Evolutionary conservation across 2,113 vertebrate genomes (phyloP), one percentile per base, ranked within the genome.

Genomic region (Mungos mungo): DNA sequence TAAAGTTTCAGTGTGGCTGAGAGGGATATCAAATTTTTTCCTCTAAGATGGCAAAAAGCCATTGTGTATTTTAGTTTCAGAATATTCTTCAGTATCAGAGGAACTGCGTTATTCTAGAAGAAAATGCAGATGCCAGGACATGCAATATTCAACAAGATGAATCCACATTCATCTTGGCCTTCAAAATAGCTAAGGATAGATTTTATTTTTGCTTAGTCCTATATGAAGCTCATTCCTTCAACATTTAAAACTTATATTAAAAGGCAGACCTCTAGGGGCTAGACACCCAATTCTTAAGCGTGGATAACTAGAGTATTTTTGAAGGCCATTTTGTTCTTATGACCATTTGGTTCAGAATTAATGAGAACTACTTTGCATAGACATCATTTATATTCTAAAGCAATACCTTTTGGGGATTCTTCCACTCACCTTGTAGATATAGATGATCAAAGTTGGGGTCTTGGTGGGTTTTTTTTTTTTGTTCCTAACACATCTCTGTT

Each of bases 151-250:
- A 91, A 25, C 79, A 90, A 90, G 89, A 97, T 21, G n/a, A 92
- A 96, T 97, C 89, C 63, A 95, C 41, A 81, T 41, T 41, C 41
- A 41, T 41, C 74, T 96, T 93, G 92, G 92, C 81, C 96, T 97
- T 93, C 83, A 90, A 38, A 96, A 88, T 52, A 97, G 83, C 96
- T 95, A 95, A 95, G 93, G 91, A 87, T 52, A 97, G 90, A 76
- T 90, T 94, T 95, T 95, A 97, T 96, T 97, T 98, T 96, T 96
- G 87, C 97, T 95, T 92, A 77, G 92, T 84, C 93, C 95, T 96
- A 95, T 93, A 97, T 41, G 79, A 88, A 93, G 83, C 52, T 72
- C 57, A 60, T 77, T 96, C 92, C 71, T 95, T 95, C 50, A 96
- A 83, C 65, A 35, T 92, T 71, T 96, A 88, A 77, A 92, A 95